These are phyloP conservation scores for Campoplex capitator DNA, from an alignment of 2,888 invertebrate genomes.

Conservation along the genomic window DNA sequence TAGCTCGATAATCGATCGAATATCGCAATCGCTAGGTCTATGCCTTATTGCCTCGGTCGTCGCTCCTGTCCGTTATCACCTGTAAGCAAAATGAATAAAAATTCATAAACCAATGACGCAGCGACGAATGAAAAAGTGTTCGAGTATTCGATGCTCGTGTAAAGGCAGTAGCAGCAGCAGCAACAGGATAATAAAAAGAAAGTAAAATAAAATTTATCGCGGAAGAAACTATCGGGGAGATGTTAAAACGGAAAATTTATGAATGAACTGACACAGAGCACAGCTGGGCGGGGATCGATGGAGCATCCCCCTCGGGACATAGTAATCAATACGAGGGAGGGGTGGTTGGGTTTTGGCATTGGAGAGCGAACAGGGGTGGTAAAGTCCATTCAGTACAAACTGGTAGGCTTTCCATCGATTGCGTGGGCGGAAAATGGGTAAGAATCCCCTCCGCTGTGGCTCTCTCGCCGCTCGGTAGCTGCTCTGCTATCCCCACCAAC, in stretches of 20 bases:
- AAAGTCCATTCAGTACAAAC: constrained; percentile 84
- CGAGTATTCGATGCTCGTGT: too few species aligned
- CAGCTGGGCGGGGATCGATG: constrained; percentile 82
- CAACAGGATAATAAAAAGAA: too few species aligned
- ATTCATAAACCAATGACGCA: too few species aligned
- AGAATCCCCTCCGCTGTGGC: constrained; percentile 24
- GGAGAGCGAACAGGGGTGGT: constrained; percentile 78
- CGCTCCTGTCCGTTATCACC: too few species aligned
- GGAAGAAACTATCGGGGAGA: neutral
- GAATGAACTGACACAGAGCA: constrained; percentile 82
- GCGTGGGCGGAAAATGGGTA: constrained; percentile 78
- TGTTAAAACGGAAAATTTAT: constrained; percentile 81
- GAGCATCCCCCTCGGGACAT: constrained; percentile 79
- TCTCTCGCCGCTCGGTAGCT: neutral
- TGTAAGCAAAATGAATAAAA: too few species aligned
- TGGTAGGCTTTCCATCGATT: constrained; percentile 82
- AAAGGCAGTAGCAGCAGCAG: too few species aligned
- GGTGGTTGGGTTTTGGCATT: constrained; percentile 70
- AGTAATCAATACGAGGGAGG: constrained; percentile 82
- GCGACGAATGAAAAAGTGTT: too few species aligned
- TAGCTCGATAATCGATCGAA: too few species aligned
- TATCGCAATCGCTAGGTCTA: too few species aligned
- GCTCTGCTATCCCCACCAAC: too few species aligned
- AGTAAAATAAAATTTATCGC: too few species aligned
- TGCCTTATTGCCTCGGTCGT: too few species aligned